Percentiles rank a stretch among this genome's conserved stretches.
These are phyloP conservation scores for Ceraclea dissimilis DNA, from an alignment of 2,888 invertebrate species.

Conservation along the genomic window DNA sequence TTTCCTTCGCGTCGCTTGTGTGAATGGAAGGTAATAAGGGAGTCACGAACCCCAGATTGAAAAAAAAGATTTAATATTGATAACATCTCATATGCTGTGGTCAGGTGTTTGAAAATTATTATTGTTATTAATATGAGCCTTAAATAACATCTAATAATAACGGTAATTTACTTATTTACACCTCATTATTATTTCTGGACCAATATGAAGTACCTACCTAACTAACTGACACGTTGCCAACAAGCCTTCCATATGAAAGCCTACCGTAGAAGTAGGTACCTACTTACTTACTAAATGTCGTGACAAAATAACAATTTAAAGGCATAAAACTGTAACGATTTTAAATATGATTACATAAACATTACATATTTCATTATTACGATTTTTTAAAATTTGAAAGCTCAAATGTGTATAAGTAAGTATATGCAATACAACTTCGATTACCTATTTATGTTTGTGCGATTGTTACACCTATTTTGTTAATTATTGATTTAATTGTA, in stretches of 20 bases:
- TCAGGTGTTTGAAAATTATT: not conserved
- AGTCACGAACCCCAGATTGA: not conserved
- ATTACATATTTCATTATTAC: not conserved
- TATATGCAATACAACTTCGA: not conserved
- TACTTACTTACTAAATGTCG: not conserved
- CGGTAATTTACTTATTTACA: constrained; percentile 2
- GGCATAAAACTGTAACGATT: not conserved
- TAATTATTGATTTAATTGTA: too few relatives aligned
- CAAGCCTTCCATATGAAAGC: not conserved
- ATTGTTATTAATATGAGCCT: not conserved
- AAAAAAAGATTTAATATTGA: not conserved
- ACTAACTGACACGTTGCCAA: not conserved
- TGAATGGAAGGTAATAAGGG: too few relatives aligned
- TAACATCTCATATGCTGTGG: not conserved
- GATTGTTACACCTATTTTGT: too few relatives aligned
- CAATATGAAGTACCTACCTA: not conserved
- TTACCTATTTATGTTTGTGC: too few relatives aligned
- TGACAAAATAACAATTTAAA: not conserved
- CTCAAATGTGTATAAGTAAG: not conserved
- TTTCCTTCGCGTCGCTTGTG: too few relatives aligned
- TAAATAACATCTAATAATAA: not conserved
- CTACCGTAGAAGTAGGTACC: too few relatives aligned
- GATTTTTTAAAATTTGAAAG: not conserved
- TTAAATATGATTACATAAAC: not conserved
- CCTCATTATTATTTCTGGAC: not conserved